Percentiles rank a stretch among this genome's conserved stretches.
Conservation (phyloP, 2,888 invertebrate genomes). For the Agonopterix arenella region DNA sequence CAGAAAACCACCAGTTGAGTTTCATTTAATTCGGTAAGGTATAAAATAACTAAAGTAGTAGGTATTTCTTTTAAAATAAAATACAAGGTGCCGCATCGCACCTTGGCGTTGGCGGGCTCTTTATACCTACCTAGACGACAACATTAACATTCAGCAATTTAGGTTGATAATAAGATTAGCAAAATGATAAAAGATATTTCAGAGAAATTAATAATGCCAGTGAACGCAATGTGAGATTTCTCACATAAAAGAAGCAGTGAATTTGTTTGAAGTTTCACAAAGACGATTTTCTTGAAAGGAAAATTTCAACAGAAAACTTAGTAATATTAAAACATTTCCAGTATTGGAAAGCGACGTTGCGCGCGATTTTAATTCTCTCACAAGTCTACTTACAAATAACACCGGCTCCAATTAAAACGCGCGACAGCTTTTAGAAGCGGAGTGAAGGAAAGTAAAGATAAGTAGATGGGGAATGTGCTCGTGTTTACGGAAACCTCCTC, state of each 20-base stretch:
- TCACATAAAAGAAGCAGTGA: conserved; percentile 38
- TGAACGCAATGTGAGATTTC: conserved; percentile 35
- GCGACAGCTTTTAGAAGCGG: conserved; percentile 67
- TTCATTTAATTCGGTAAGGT: too few species aligned
- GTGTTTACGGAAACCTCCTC: conserved; percentile 74
- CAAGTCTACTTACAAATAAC: conserved; percentile 70
- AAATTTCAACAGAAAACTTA: conserved; percentile 60
- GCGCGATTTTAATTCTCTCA: conserved; percentile 71
- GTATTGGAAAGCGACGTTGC: conserved; percentile 61
- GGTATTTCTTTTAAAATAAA: too few species aligned
- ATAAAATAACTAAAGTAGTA: too few species aligned
- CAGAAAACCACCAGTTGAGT: too few species aligned
- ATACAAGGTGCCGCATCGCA: neutral
- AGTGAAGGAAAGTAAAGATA: conserved; percentile 62
- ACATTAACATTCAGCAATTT: too few species aligned
- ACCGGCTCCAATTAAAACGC: conserved; percentile 68
- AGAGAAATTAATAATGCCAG: conserved; percentile 27
- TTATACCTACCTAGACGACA: too few species aligned
- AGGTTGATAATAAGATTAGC: neutral
- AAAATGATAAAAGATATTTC: conserved; percentile 6
- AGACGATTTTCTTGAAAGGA: conserved; percentile 51
- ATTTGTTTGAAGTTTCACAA: conserved; percentile 61
- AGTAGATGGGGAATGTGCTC: conserved; percentile 64
- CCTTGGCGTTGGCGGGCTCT: neutral
- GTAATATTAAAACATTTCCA: conserved; percentile 58